phyloP scores from a whole-genome alignment of 2,113 vertebrate genomes.

The Callocephalon fimbriatum region DNA sequence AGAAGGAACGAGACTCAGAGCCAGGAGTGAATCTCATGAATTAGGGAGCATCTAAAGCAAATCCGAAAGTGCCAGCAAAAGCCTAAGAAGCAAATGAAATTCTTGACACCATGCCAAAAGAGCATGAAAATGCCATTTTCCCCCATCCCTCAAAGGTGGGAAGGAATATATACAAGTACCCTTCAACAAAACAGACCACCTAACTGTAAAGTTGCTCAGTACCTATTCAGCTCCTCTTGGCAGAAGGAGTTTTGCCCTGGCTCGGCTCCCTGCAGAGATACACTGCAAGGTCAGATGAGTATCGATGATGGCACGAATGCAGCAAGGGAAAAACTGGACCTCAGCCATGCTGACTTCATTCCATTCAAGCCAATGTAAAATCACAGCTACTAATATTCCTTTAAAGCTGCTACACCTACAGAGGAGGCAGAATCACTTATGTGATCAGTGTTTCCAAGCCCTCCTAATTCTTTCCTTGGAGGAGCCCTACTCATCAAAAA shows the following conservation, averaged over 20 bases:
- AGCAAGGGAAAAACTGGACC: not conserved
- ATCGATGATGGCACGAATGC: not conserved
- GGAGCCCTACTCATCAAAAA: not conserved
- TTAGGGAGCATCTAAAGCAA: conserved; percentile 5
- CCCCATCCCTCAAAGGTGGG: not conserved
- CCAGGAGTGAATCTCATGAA: not conserved
- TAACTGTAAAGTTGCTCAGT: not conserved
- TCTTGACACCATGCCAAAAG: not conserved
- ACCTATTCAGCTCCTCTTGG: not conserved
- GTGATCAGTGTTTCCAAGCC: not conserved
- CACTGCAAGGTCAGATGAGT: not conserved
- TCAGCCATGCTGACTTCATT: not conserved
- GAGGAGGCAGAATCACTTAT: not conserved
- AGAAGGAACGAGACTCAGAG: not conserved
- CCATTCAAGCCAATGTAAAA: not conserved
- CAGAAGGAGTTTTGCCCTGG: not conserved
- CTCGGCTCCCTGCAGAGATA: not conserved
- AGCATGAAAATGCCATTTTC: not conserved
- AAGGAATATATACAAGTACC: not conserved
- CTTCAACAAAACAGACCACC: not conserved
- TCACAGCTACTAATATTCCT: not conserved
- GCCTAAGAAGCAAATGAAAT: not conserved
- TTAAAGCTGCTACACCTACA: not conserved
- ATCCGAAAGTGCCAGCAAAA: not conserved
- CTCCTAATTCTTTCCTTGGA: not conserved